Conservation (phyloP, 2,797 vertebrate genomes). For the Semaprochilodus insignis region DNA sequence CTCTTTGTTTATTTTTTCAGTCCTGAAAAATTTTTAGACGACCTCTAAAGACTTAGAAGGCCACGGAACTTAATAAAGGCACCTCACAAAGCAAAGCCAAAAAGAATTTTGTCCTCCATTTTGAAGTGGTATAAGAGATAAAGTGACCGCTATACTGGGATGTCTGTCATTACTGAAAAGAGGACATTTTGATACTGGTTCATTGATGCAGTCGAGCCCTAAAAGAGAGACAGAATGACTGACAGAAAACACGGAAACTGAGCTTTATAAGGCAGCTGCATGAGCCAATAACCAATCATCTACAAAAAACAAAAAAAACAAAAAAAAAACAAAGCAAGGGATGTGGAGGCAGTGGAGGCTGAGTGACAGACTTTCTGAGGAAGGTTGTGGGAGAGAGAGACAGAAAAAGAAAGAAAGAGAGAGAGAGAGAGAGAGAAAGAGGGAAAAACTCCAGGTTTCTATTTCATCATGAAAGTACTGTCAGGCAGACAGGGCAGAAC, state of each 20-base stretch:
- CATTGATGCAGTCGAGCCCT: background rate
- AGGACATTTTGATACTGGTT: no score
- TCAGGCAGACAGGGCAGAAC: constrained; percentile 15
- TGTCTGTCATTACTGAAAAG: no score
- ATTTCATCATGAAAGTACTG: constrained; percentile 27
- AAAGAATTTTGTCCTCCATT: no score
- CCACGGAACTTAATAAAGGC: no score
- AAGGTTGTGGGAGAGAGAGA: background rate
- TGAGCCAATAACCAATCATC: background rate
- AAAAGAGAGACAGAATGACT: background rate
- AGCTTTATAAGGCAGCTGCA: background rate
- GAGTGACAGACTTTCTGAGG: background rate
- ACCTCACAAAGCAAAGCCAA: no score
- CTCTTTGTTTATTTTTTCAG: no score
- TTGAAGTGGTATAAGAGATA: no score
- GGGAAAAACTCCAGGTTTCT: constrained; percentile 5
- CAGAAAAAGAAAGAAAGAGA: background rate
- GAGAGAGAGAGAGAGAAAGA: background rate
- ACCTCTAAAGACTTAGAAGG: no score
- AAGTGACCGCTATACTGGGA: no score
- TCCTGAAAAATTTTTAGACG: no score
- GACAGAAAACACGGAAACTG: background rate
- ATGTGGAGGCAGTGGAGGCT: background rate
- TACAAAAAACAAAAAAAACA: background rate
- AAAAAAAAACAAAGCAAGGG: no score